These are phyloP conservation scores for Apodemus speciosus DNA, from an alignment of 2,113 vertebrate species.

Conservation along the genomic window DNA sequence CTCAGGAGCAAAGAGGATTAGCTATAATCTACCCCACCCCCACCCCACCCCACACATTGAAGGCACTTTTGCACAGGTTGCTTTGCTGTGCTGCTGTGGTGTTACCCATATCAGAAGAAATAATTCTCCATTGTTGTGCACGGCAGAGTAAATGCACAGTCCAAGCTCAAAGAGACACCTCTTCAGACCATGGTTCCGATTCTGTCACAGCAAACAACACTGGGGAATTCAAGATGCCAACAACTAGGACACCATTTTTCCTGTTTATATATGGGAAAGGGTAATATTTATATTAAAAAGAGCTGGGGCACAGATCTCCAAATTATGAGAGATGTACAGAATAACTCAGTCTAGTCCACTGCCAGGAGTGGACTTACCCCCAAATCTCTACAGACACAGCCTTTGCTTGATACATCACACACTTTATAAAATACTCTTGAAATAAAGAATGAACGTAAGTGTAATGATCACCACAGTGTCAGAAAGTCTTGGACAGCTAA, in stretches of 20 bases:
- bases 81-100: neutral
- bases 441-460: neutral
- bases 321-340: neutral
- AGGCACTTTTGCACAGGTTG: neutral
- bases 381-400: neutral
- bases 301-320: neutral
- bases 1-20: constrained; percentile 11
- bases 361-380: neutral
- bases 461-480: neutral
- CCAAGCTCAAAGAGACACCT: neutral
- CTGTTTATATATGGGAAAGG: neutral
- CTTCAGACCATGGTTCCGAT: neutral
- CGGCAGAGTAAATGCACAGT: neutral
- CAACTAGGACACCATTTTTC: neutral
- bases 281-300: neutral
- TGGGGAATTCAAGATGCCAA: neutral
- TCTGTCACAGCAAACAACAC: neutral
- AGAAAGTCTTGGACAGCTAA: neutral
- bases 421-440: neutral
- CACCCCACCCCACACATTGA: neutral
- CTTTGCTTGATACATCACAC: neutral
- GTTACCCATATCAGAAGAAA: neutral
- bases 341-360: neutral
- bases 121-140: neutral
- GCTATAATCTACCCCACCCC: neutral